Evolutionary conservation across 1,140 invertebrate species (phyloP).

Genomic region (Drosophila santomea): DNA sequence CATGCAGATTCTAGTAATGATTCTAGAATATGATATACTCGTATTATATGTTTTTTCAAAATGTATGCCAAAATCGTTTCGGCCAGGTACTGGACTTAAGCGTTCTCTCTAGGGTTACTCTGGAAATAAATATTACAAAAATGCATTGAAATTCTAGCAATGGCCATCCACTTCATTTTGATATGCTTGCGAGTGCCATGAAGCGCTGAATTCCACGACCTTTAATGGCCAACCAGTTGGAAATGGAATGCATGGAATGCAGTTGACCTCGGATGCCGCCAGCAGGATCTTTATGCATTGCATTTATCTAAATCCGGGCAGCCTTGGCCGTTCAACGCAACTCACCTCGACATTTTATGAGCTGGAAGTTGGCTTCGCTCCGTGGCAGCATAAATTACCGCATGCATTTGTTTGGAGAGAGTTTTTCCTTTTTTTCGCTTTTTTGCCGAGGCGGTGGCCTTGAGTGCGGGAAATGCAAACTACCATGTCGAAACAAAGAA

Average conservation of each 20-base stretch:
- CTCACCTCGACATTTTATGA: slow-evolving; percentile 50
- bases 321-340: slow-evolving; percentile 59
- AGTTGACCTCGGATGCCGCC: slow-evolving; percentile 20
- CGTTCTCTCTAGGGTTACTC: too few relatives aligned
- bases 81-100: too few relatives aligned
- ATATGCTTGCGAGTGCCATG: background rate
- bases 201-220: background rate
- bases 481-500: slow-evolving; percentile 47
- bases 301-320: slow-evolving; percentile 36
- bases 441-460: slow-evolving; percentile 22
- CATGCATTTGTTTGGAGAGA: slow-evolving; percentile 39
- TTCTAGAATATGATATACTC: too few relatives aligned
- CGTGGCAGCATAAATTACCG: slow-evolving; percentile 59
- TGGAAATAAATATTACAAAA: too few relatives aligned
- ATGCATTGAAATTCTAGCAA: background rate
- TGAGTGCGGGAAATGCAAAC: slow-evolving; percentile 51
- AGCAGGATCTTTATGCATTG: slow-evolving; percentile 37
- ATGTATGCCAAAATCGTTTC: too few relatives aligned
- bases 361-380: slow-evolving; percentile 54
- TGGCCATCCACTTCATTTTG: background rate
- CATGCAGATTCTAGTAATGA: too few relatives aligned
- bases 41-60: too few relatives aligned
- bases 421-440: slow-evolving; percentile 5
- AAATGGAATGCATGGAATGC: slow-evolving; percentile 12
- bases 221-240: slow-evolving; percentile 6